Conservation (phyloP, 2,797 vertebrate species). For the Jordanella pulchra region DNA sequence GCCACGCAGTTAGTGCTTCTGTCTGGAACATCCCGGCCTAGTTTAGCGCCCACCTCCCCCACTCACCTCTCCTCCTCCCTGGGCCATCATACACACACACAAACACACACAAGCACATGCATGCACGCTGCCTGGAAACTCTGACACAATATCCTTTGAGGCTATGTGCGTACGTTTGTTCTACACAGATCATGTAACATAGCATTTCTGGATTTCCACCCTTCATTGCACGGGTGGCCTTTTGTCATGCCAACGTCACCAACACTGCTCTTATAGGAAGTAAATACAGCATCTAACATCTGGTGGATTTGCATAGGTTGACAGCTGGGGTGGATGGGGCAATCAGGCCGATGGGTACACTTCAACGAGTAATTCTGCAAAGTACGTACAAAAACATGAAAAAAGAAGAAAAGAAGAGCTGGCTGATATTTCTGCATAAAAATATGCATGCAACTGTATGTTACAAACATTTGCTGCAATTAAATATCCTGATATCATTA, state of each 20-base stretch:
- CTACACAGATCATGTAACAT: conserved; percentile 55
- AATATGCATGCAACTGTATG: background rate
- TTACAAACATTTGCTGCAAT: background rate
- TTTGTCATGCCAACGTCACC: conserved; percentile 15
- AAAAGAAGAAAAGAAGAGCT: background rate
- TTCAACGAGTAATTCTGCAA: background rate
- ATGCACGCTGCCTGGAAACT: conserved; percentile 58
- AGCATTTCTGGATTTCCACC: conserved; percentile 46
- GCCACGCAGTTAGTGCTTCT: conserved; percentile 73
- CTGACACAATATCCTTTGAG: conserved; percentile 64
- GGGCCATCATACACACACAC: conserved; percentile 37
- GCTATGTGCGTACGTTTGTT: conserved; percentile 57
- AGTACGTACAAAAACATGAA: conserved; percentile 1
- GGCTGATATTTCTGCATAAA: background rate
- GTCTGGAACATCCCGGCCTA: conserved; percentile 87
- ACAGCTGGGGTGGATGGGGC: conserved; percentile 1
- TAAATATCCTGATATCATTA: background rate
- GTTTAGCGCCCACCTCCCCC: conserved; percentile 69
- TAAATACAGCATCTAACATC: conserved; percentile 25
- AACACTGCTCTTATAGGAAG: conserved; percentile 3
- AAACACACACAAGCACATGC: conserved; percentile 39
- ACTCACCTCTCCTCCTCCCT: conserved; percentile 20
- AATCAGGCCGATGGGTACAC: conserved; percentile 37
- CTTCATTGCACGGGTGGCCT: conserved; percentile 8
- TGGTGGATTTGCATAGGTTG: conserved; percentile 4